Evolutionary conservation across 2,888 invertebrate genomes (phyloP).

Genomic region (Pyrrhia umbra): DNA sequence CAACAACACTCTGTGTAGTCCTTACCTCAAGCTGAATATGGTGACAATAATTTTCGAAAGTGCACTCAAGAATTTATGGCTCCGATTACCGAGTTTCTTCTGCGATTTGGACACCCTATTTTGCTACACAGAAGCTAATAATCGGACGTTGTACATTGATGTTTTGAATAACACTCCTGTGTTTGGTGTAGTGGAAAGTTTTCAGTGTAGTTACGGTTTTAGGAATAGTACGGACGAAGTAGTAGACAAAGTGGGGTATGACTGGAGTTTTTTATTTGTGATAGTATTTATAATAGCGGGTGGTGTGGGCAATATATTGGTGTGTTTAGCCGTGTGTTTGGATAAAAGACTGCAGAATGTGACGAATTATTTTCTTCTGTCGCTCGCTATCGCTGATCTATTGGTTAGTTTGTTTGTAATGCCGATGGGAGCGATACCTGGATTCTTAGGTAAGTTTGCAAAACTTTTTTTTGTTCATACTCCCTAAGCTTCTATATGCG

Average conservation of each 20-base stretch:
- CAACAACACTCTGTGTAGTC: slow-evolving; percentile 81
- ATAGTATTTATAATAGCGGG: slow-evolving; percentile 96
- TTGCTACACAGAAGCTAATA: slow-evolving; percentile 75
- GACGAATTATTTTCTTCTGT: slow-evolving; percentile 98
- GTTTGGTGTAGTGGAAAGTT: slow-evolving; percentile 70
- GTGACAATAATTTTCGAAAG: slow-evolving; percentile 81
- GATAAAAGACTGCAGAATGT: slow-evolving; percentile 98
- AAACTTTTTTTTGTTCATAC: no score
- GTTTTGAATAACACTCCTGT: slow-evolving; percentile 67
- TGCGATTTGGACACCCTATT: slow-evolving; percentile 79
- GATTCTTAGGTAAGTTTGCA: slow-evolving; percentile 95
- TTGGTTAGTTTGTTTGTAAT: slow-evolving; percentile 98
- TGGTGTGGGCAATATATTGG: slow-evolving; percentile 97
- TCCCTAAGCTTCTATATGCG: no score
- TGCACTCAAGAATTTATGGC: slow-evolving; percentile 83
- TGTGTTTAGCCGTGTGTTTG: slow-evolving; percentile 97
- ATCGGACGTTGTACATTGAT: slow-evolving; percentile 82
- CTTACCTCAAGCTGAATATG: slow-evolving; percentile 84
- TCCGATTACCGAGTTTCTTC: slow-evolving; percentile 77
- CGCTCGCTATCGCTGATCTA: slow-evolving; percentile 97
- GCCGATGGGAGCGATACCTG: slow-evolving; percentile 98
- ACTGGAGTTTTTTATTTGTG: slow-evolving; percentile 96
- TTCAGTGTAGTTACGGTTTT: slow-evolving; percentile 83
- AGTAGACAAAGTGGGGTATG: slow-evolving; percentile 85
- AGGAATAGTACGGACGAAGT: slow-evolving; percentile 72